Conservation (phyloP, 2,113 vertebrate species). For the Forbesichthys agassizii region DNA sequence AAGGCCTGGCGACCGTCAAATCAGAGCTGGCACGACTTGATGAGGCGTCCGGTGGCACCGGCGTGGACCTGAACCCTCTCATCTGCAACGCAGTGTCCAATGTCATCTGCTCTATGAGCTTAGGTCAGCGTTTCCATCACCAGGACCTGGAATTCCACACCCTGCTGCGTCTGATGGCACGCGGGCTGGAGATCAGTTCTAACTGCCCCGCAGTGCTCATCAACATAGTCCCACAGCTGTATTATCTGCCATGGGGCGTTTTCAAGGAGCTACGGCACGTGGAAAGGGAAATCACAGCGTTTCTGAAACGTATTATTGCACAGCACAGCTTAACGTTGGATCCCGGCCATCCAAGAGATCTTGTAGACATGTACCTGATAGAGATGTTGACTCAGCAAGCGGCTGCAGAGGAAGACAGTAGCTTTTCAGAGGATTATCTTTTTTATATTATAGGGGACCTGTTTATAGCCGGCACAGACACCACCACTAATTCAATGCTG, state of each 20-base stretch:
- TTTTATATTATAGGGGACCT: constrained; percentile 95
- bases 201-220: constrained; percentile 83
- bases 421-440: constrained; percentile 90
- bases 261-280: constrained; percentile 86
- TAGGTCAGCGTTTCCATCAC: constrained; percentile 87
- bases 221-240: constrained; percentile 88
- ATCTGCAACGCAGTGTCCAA: constrained; percentile 88
- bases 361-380: constrained; percentile 93
- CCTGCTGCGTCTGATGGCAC: constrained; percentile 85
- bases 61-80: constrained; percentile 78
- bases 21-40: constrained; percentile 80
- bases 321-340: constrained; percentile 84
- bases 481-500: constrained; percentile 91
- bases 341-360: constrained; percentile 83
- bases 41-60: constrained; percentile 28
- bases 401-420: constrained; percentile 72
- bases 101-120: constrained; percentile 89
- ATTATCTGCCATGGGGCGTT: constrained; percentile 87
- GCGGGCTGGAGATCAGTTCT: constrained; percentile 83
- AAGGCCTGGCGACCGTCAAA: constrained; percentile 84
- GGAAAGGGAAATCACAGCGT: constrained; percentile 84
- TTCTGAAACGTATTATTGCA: constrained; percentile 88
- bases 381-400: constrained; percentile 76
- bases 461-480: constrained; percentile 95
- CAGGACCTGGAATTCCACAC: constrained; percentile 83